Conservation (phyloP, 2,797 vertebrate genomes). For the Philypnodon macrostomus region DNA sequence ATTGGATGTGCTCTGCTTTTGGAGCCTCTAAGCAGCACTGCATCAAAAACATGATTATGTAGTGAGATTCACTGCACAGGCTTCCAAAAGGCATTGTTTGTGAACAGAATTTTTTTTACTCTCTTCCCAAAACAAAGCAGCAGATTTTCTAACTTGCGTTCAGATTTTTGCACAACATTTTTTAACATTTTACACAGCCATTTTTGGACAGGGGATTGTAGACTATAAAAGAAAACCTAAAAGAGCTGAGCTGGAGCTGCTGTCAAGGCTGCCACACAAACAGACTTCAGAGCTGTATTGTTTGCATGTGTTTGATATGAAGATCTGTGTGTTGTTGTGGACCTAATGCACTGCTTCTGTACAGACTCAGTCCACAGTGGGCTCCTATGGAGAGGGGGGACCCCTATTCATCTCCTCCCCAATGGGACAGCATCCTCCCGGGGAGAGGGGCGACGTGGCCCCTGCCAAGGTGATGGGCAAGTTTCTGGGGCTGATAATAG, state of each 20-base stretch:
- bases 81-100: too few relatives aligned
- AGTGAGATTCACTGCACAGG: too few relatives aligned
- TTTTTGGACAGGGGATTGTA: neutral
- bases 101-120: too few relatives aligned
- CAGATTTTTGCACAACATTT: neutral
- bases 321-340: conserved; percentile 62
- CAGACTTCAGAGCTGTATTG: neutral
- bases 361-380: conserved; percentile 67
- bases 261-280: conserved; percentile 1
- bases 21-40: too few relatives aligned
- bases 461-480: conserved; percentile 75
- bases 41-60: too few relatives aligned
- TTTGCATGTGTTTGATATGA: conserved; percentile 35
- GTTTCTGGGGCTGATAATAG: conserved; percentile 84
- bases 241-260: neutral
- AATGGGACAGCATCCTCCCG: conserved; percentile 76
- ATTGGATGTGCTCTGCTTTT: too few relatives aligned
- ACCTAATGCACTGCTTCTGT: conserved; percentile 66
- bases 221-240: too few relatives aligned
- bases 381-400: conserved; percentile 71
- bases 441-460: conserved; percentile 72
- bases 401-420: conserved; percentile 76
- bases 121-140: too few relatives aligned
- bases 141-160: too few relatives aligned
- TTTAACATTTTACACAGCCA: neutral